A percentile compares a stretch with the other conserved stretches of the same genome.
These are phyloP conservation scores for Amphilophus citrinellus DNA, from an alignment of 2,113 vertebrate species.

Conservation along the genomic window DNA sequence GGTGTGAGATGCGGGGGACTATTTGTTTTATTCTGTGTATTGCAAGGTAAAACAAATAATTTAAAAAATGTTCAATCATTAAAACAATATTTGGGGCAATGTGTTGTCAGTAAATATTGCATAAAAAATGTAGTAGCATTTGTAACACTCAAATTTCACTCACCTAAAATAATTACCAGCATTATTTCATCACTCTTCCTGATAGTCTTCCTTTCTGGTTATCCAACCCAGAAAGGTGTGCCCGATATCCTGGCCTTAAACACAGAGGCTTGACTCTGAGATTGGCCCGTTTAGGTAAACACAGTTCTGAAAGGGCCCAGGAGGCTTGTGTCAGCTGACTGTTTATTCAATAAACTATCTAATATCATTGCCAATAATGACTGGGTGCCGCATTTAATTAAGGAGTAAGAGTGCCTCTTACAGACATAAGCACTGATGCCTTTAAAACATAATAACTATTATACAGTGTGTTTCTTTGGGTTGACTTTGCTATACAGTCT, in stretches of 20 bases:
- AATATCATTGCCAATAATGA: constrained; percentile 66
- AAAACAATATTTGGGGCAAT: background rate
- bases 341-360: constrained; percentile 73
- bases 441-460: constrained; percentile 56
- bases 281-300: constrained; percentile 61
- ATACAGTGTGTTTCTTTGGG: constrained; percentile 30
- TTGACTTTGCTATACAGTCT: constrained; percentile 37
- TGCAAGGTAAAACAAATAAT: background rate
- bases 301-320: constrained; percentile 42
- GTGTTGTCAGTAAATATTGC: background rate
- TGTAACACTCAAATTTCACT: background rate
- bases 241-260: constrained; percentile 55
- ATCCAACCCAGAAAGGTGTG: constrained; percentile 30
- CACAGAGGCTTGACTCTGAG: constrained; percentile 47
- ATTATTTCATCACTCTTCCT: constrained; percentile 6
- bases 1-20: background rate
- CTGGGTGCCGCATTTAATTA: constrained; percentile 46
- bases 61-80: background rate
- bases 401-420: constrained; percentile 55
- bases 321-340: constrained; percentile 43
- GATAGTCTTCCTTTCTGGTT: background rate
- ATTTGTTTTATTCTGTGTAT: background rate
- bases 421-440: constrained; percentile 13
- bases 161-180: background rate
- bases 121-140: background rate